Conservation (phyloP, 2,888 invertebrate species). For the Hemistola chrysoprasaria region DNA sequence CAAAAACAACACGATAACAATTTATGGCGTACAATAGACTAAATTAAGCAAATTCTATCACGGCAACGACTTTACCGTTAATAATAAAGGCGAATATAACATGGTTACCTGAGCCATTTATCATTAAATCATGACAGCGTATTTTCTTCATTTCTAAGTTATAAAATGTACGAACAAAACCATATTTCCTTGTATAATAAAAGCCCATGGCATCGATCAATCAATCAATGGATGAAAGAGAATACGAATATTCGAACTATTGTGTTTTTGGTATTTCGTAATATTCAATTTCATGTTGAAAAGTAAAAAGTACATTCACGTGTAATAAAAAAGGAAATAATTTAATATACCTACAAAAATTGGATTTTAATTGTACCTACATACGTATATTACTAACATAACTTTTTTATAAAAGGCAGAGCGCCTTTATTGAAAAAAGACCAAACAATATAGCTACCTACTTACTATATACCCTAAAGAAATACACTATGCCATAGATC, state of each 20-base stretch:
- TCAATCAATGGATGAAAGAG: constrained; percentile 35
- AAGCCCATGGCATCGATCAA: constrained; percentile 29
- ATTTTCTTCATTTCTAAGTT: constrained; percentile 29
- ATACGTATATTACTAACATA: too few species aligned
- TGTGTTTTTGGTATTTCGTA: constrained; percentile 24
- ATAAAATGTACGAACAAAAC: constrained; percentile 28
- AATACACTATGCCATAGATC: too few species aligned
- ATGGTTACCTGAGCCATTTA: constrained; percentile 23
- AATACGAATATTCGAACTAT: constrained; percentile 31
- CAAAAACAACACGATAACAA: neutral
- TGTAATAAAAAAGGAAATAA: too few species aligned
- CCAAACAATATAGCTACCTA: too few species aligned
- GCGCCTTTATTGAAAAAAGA: too few species aligned
- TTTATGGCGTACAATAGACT: constrained; percentile 4
- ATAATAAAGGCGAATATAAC: constrained; percentile 18
- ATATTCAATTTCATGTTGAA: constrained; percentile 11
- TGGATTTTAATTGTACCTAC: too few species aligned
- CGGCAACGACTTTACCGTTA: constrained; percentile 1
- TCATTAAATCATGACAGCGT: constrained; percentile 28
- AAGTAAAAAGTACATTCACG: too few species aligned
- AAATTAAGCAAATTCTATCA: constrained; percentile 5
- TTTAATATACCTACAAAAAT: too few species aligned
- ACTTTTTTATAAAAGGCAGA: too few species aligned
- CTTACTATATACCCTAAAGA: too few species aligned
- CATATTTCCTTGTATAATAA: constrained; percentile 29